These are phyloP conservation scores for Gambusia holbrooki DNA, from an alignment of 2,113 vertebrate species.

Conservation along the genomic window DNA sequence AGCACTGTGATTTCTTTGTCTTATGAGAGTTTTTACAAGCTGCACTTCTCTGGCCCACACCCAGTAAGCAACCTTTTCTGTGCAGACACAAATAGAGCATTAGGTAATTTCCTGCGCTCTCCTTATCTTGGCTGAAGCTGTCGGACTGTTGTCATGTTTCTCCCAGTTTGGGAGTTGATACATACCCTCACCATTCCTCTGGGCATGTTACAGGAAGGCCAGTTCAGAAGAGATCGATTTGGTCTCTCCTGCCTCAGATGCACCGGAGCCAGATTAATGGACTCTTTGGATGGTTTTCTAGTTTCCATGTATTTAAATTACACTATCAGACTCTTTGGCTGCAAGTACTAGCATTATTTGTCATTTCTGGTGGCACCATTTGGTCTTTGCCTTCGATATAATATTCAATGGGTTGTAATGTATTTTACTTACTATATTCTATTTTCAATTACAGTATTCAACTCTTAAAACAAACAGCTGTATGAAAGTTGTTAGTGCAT, in stretches of 20 bases:
- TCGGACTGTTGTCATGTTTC: constrained; percentile 39
- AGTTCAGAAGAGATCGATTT: constrained; percentile 60
- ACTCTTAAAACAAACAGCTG: background rate
- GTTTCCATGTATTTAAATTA: constrained; percentile 28
- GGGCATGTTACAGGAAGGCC: constrained; percentile 45
- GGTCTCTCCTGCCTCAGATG: constrained; percentile 56
- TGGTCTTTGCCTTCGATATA: constrained; percentile 3
- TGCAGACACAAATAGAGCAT: constrained; percentile 67
- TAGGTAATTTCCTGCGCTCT: constrained; percentile 71
- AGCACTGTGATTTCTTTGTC: constrained; percentile 13
- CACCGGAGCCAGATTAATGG: constrained; percentile 50
- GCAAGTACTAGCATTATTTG: constrained; percentile 28
- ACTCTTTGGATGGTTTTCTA: constrained; percentile 32
- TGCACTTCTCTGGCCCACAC: constrained; percentile 36
- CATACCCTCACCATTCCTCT: constrained; percentile 36
- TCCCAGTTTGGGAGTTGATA: constrained; percentile 38
- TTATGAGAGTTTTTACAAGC: constrained; percentile 45
- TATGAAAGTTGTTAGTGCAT: background rate
- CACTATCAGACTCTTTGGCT: background rate
- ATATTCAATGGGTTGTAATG: constrained; percentile 2
- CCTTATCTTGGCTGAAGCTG: constrained; percentile 54
- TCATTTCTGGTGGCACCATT: constrained; percentile 20
- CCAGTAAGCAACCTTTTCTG: constrained; percentile 41
- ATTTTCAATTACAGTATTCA: background rate
- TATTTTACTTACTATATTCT: background rate